These are phyloP conservation scores for Zygaena filipendulae DNA, from an alignment of 2,888 invertebrate genomes.

Conservation along the genomic window DNA sequence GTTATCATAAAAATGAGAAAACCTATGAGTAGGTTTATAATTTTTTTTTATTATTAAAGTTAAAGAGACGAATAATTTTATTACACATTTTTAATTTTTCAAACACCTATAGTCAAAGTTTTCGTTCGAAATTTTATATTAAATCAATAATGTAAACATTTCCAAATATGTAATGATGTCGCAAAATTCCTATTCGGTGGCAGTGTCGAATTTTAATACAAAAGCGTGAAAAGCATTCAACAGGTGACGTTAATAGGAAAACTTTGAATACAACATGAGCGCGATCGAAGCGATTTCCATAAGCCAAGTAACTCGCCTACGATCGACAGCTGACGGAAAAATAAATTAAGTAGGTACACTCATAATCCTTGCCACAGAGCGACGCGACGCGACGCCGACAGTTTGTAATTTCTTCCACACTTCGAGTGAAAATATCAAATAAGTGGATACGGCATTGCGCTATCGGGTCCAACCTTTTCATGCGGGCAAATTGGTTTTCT, in stretches of 20 bases:
- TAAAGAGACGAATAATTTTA: too few relatives aligned
- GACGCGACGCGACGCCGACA: too few relatives aligned
- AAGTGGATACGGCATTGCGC: constrained; percentile 54
- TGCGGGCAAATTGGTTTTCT: constrained; percentile 67
- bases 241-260: constrained; percentile 47
- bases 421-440: constrained; percentile 61
- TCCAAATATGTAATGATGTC: too few relatives aligned
- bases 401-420: constrained; percentile 64
- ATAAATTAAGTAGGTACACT: constrained; percentile 48
- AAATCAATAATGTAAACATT: too few relatives aligned
- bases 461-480: constrained; percentile 65
- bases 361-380: constrained; percentile 35
- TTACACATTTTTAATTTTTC: too few relatives aligned
- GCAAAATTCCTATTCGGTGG: too few relatives aligned
- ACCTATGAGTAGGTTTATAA: too few relatives aligned
- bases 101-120: too few relatives aligned
- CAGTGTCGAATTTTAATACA: constrained; percentile 32
- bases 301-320: constrained; percentile 27
- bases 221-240: constrained; percentile 22
- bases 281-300: constrained; percentile 40
- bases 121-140: too few relatives aligned
- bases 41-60: too few relatives aligned
- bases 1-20: too few relatives aligned
- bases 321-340: constrained; percentile 58
- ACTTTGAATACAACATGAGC: constrained; percentile 45